Conservation (phyloP, 2,113 vertebrate species). For the Lanius ludovicianus region DNA sequence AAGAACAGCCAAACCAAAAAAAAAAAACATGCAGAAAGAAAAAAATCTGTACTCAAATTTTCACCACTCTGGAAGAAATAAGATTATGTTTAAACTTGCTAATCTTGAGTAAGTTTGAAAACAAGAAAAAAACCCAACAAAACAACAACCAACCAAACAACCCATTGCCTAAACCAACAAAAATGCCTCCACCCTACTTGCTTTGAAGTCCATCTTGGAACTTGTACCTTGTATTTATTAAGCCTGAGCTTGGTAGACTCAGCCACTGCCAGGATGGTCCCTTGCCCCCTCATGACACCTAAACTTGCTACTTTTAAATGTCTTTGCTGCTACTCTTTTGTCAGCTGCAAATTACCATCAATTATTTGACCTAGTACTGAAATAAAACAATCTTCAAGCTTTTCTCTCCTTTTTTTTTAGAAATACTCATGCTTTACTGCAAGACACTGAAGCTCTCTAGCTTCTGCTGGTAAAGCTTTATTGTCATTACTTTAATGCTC, state of each 20-base stretch:
- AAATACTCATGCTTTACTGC: not conserved
- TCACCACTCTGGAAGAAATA: not conserved
- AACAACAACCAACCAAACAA: not conserved
- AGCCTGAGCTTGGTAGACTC: not conserved
- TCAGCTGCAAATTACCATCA: not conserved
- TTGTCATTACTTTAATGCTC: not conserved
- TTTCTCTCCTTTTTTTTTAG: not conserved
- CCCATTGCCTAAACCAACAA: not conserved
- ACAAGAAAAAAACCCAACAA: not conserved
- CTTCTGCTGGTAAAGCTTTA: not conserved
- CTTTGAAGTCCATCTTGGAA: not conserved
- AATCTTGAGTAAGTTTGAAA: not conserved
- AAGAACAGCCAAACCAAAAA: not conserved
- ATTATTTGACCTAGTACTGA: not conserved
- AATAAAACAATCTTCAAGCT: not conserved
- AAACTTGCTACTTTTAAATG: not conserved
- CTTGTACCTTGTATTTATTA: not conserved
- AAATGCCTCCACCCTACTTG: not conserved
- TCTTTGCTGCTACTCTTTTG: not conserved
- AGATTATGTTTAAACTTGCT: not conserved
- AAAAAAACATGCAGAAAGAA: not conserved
- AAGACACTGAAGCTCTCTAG: not conserved
- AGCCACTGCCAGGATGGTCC: not conserved
- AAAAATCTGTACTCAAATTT: not conserved
- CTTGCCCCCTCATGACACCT: not conserved